Base-by-base conservation (phyloP, 2,888 invertebrate genomes). In the Chydorus sphaericus region DNA sequence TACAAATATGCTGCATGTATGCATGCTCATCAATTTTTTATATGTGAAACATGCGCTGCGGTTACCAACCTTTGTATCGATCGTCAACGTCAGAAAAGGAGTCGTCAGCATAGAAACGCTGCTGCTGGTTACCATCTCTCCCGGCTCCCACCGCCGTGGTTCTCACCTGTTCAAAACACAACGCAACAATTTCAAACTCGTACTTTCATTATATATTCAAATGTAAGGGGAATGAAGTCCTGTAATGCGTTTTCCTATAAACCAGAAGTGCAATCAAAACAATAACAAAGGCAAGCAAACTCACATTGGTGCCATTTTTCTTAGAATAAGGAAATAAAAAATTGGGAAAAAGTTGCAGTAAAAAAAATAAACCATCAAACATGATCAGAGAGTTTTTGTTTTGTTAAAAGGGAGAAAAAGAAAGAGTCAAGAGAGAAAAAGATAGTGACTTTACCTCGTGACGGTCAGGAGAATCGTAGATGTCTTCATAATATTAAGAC, bases 351-450 rank as follows among this genome's bases (percentile, higher is more conserved):
- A 39, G 23, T 39, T 4, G 14, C 18, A 16, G 18, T 39, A 39
- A 38, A 38, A 11, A 6, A 39, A 16, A 39, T 39, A 39, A 39
- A 82, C 62, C 61, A 61, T 62, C 60, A 61, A 62, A 61, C 62
- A 61, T 8, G 33, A 33, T 8, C 14, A 33, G 33, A 33, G 33
- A n/a, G n/a, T n/a, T n/a, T n/a, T n/a, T n/a, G n/a, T n/a, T n/a
- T n/a, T n/a, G n/a, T n/a, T n/a, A n/a, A 86, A 62, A 65, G 61
- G 85, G 82, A 82, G 77, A 79, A 77, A 78, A 77, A 77, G 58
- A 63, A 61, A 65, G 59, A 63, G 61, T 62, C 60, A 62, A 63
- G 61, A 61, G 23, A 37, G 53, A 58, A 29, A 48, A 53, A 56
- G 31, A 48, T 54, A 39, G 48, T 11, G 53, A 30, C 31, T 57